Conservation (phyloP, 2,888 invertebrate species). For the Epicampocera succincta region DNA sequence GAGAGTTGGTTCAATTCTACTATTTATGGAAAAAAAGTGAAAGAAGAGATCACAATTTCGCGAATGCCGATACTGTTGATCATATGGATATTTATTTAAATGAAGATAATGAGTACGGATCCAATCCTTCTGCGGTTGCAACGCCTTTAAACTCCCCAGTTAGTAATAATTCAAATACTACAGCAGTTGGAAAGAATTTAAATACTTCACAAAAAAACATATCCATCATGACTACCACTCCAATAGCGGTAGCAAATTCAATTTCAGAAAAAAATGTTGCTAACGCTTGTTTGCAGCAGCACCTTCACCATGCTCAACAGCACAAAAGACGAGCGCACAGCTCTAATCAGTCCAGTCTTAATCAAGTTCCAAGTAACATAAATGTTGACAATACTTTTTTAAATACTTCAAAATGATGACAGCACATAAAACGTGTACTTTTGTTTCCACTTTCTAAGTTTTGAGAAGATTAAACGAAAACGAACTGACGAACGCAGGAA, state of each 20-base stretch:
- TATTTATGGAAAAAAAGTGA: conserved; percentile 99
- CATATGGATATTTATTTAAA: conserved; percentile 80
- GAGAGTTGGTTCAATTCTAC: conserved; percentile 98
- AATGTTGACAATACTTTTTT: conserved; percentile 42
- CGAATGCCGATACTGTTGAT: conserved; percentile 79
- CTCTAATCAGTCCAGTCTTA: conserved; percentile 66
- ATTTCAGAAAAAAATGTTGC: conserved; percentile 43
- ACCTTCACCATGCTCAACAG: conserved; percentile 63
- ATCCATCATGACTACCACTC: conserved; percentile 75
- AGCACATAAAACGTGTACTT: conserved; percentile 15
- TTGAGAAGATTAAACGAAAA: conserved; percentile 25
- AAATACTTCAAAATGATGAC: conserved; percentile 60
- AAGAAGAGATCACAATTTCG: conserved; percentile 88
- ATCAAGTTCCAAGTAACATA: conserved; percentile 53
- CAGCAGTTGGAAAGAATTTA: conserved; percentile 48
- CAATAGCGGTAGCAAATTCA: conserved; percentile 46
- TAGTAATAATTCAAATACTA: conserved; percentile 18
- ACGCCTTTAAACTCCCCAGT: conserved; percentile 62
- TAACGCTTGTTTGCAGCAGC: conserved; percentile 44
- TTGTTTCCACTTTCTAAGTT: conserved; percentile 21
- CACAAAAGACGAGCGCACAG: conserved; percentile 67
- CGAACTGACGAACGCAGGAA: conserved; percentile 16
- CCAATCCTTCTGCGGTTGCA: conserved; percentile 58
- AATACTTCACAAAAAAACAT: conserved; percentile 72
- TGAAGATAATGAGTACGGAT: conserved; percentile 74